Percentiles rank a stretch among this genome's conserved stretches.
phyloP scores from a whole-genome alignment of 2,113 vertebrate genomes.

The Clinocottus analis region DNA sequence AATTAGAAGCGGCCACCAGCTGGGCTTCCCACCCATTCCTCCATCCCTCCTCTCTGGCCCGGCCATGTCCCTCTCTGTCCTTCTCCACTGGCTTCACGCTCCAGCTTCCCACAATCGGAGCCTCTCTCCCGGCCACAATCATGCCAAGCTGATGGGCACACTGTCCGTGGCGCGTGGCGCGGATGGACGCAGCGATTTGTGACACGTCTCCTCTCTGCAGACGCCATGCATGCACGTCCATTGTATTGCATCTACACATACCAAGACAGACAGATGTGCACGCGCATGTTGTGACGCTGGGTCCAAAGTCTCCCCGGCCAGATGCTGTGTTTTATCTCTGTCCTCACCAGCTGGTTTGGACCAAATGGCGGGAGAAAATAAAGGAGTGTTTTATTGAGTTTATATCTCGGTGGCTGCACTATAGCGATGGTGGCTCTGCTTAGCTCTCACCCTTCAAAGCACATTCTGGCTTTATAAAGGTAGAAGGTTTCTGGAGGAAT shows the following conservation, averaged over 20 bases:
- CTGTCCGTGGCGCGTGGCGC: conserved; percentile 48
- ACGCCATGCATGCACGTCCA: conserved; percentile 27
- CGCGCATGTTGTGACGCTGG: not conserved
- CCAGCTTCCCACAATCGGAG: conserved; percentile 72
- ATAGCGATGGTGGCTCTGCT: conserved; percentile 5
- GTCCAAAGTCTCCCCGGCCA: conserved; percentile 46
- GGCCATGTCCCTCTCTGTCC: conserved; percentile 50
- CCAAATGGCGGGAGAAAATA: conserved; percentile 52
- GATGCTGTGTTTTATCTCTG: conserved; percentile 63
- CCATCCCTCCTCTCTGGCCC: conserved; percentile 57
- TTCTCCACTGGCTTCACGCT: conserved; percentile 63
- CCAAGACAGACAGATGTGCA: conserved; percentile 35
- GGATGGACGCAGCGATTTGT: conserved; percentile 62
- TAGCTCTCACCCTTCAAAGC: conserved; percentile 14
- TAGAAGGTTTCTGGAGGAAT: conserved; percentile 15
- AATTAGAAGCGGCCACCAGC: conserved; percentile 83
- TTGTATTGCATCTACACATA: conserved; percentile 36
- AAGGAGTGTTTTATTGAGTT: conserved; percentile 45
- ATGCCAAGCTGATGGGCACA: conserved; percentile 70
- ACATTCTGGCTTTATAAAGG: conserved; percentile 24
- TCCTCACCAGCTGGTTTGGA: conserved; percentile 61
- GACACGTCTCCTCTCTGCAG: conserved; percentile 48
- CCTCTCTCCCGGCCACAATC: conserved; percentile 71
- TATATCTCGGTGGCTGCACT: conserved; percentile 37
- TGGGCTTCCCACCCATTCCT: conserved; percentile 72